These are phyloP conservation scores for Lomographa bimaculata DNA, from an alignment of 2,888 invertebrate species.

Conservation along the genomic window DNA sequence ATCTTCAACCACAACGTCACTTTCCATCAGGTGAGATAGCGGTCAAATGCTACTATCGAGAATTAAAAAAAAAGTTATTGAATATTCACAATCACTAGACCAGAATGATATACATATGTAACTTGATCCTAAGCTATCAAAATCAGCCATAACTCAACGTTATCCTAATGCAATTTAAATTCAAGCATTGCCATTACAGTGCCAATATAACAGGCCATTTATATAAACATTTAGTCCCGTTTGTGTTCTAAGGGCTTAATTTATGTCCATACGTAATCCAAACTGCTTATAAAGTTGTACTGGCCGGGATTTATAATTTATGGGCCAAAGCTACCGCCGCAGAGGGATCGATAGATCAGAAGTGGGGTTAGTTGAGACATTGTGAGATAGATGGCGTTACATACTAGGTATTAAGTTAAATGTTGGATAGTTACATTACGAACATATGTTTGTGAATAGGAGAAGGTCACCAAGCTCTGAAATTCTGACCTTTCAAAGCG, in stretches of 20 bases:
- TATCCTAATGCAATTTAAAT: constrained; percentile 24
- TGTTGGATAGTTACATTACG: too few relatives aligned
- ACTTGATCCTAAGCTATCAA: too few relatives aligned
- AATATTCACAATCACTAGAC: too few relatives aligned
- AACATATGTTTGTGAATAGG: too few relatives aligned
- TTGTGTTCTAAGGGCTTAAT: constrained; percentile 39
- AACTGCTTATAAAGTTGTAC: constrained; percentile 39
- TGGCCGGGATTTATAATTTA: constrained; percentile 39
- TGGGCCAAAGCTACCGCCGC: constrained; percentile 20
- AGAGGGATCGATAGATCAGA: constrained; percentile 34
- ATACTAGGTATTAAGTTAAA: too few relatives aligned
- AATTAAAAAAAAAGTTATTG: too few relatives aligned
- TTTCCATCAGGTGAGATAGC: too few relatives aligned
- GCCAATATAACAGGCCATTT: constrained; percentile 22
- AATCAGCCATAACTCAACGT: constrained; percentile 13
- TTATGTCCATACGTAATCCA: constrained; percentile 48
- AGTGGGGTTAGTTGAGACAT: constrained; percentile 13
- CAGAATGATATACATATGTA: too few relatives aligned
- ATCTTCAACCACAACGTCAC: too few relatives aligned
- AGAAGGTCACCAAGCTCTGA: too few relatives aligned
- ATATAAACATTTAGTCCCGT: constrained; percentile 27
- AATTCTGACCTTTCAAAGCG: too few relatives aligned
- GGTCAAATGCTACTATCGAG: too few relatives aligned
- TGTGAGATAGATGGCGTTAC: not conserved
- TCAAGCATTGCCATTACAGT: constrained; percentile 18